These are phyloP conservation scores for Aythya baeri DNA, from an alignment of 2,113 vertebrate genomes.

Conservation along the genomic window DNA sequence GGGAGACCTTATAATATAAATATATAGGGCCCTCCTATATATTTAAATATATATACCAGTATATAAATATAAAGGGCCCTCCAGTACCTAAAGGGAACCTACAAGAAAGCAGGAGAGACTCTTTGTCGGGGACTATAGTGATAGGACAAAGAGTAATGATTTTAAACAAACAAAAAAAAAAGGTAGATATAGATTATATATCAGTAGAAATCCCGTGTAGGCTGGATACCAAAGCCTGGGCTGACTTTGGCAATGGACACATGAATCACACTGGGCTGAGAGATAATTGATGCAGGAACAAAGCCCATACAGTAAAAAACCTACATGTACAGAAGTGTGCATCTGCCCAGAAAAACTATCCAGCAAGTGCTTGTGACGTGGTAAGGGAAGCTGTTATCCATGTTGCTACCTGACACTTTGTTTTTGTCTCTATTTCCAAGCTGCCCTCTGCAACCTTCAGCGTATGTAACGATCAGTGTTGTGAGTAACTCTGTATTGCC, in stretches of 20 bases:
- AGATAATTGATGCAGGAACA: neutral
- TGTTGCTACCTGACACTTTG: neutral
- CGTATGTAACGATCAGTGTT: neutral
- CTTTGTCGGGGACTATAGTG: no score
- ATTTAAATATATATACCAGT: no score
- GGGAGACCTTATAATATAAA: no score
- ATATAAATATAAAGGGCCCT: no score
- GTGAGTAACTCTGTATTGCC: neutral
- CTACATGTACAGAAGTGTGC: rapidly evolving
- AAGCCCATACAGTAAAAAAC: neutral
- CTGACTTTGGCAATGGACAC: neutral
- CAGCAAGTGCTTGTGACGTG: rapidly evolving
- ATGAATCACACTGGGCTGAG: neutral
- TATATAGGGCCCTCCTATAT: no score
- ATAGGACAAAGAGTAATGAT: no score
- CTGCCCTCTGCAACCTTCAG: rapidly evolving
- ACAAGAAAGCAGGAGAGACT: no score
- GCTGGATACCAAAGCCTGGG: neutral
- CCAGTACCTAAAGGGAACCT: no score
- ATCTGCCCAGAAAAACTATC: neutral
- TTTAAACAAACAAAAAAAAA: no score
- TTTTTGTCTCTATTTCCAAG: neutral
- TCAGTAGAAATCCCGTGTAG: neutral
- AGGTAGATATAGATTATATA: no score
- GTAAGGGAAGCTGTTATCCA: neutral